Evolutionary conservation across 2,113 vertebrate genomes (phyloP).

Genomic region (Chionodraco myersi): DNA sequence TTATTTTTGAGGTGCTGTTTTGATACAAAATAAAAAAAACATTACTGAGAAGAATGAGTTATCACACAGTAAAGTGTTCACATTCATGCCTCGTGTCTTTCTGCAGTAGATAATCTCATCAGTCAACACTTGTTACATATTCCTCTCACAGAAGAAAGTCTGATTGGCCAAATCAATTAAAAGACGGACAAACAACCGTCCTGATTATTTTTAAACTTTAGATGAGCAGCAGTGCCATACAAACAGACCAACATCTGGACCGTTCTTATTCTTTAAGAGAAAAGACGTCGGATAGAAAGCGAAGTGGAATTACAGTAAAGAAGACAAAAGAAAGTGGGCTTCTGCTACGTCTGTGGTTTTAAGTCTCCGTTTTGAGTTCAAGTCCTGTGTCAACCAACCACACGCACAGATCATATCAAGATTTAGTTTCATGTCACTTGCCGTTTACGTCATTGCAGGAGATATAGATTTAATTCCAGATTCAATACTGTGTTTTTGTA

Average conservation of each 20-base stretch:
- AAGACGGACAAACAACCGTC: background rate
- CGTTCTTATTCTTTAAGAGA: background rate
- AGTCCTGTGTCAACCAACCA: conserved; percentile 40
- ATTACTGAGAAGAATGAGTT: background rate
- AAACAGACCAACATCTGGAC: background rate
- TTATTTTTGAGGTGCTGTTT: conserved; percentile 23
- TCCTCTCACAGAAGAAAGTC: conserved; percentile 1
- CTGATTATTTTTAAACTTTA: background rate
- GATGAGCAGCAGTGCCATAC: background rate
- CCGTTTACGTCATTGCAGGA: background rate
- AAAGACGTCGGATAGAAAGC: background rate
- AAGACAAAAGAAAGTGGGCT: conserved; percentile 11
- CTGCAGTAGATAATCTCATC: conserved; percentile 5
- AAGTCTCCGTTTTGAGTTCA: conserved; percentile 45
- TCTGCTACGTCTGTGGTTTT: conserved; percentile 37
- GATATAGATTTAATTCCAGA: background rate
- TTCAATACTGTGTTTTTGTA: background rate
- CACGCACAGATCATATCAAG: conserved; percentile 27
- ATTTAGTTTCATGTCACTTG: conserved; percentile 23
- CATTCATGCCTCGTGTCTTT: conserved; percentile 2
- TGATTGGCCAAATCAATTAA: background rate
- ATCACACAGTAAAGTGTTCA: background rate
- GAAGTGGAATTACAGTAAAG: background rate
- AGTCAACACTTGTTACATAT: background rate
- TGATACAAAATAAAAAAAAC: conserved; percentile 18